Evolutionary conservation across 2,113 vertebrate genomes (phyloP).

Genomic region (Camelus dromedarius): DNA sequence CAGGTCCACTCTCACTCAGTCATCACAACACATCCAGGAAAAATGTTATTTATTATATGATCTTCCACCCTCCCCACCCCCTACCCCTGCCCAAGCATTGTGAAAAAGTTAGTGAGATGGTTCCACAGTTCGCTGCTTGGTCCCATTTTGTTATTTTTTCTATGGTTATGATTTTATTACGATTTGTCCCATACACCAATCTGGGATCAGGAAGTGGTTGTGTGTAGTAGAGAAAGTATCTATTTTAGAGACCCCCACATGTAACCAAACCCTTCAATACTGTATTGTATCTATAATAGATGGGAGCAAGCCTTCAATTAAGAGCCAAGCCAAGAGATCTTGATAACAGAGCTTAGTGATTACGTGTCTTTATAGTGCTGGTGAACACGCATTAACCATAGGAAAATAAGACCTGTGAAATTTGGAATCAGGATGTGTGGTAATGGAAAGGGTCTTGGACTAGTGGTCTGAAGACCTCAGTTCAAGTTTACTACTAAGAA

Average conservation of each 20-base stretch:
- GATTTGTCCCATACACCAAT: constrained; percentile 59
- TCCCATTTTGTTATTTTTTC: constrained; percentile 24
- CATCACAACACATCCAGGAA: fast-evolving
- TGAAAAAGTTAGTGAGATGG: neutral
- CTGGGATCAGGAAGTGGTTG: constrained; percentile 65
- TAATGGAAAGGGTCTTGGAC: neutral
- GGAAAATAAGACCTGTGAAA: constrained; percentile 56
- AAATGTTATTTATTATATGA: neutral
- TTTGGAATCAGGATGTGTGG: neutral
- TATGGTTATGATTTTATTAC: constrained; percentile 39
- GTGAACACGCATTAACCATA: neutral
- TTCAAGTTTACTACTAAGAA: neutral
- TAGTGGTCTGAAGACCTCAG: neutral
- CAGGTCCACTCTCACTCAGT: neutral
- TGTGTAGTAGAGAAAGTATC: constrained; percentile 21
- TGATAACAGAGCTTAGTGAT: constrained; percentile 40
- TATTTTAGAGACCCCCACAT: constrained; percentile 61
- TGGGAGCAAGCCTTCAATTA: constrained; percentile 66
- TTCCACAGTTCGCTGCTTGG: neutral
- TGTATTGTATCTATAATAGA: constrained; percentile 27
- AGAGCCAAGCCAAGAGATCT: constrained; percentile 55
- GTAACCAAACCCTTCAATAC: constrained; percentile 59
- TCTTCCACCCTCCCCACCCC: fast-evolving
- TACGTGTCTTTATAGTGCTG: constrained; percentile 30
- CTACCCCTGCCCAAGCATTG: neutral